These are phyloP conservation scores for Thalassophryne amazonica DNA, from an alignment of 2,797 vertebrate genomes.

Conservation along the genomic window DNA sequence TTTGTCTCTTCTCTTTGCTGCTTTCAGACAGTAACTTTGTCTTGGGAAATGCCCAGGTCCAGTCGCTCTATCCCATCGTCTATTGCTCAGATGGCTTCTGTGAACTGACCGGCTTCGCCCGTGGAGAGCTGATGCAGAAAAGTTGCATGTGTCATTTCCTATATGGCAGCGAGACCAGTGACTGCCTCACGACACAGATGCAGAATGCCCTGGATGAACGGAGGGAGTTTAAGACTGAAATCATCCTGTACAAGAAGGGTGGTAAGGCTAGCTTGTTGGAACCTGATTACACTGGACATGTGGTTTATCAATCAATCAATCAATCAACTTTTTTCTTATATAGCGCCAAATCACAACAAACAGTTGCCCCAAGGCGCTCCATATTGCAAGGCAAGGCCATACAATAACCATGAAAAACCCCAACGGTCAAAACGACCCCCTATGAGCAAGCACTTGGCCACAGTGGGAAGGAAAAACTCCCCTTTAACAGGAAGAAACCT, in stretches of 20 bases:
- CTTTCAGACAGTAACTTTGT: slow-evolving; percentile 82
- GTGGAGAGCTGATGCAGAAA: slow-evolving; percentile 82
- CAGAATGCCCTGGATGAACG: slow-evolving; percentile 78
- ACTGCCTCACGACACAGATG: slow-evolving; percentile 73
- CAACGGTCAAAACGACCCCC: too few relatives aligned
- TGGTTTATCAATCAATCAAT: too few relatives aligned
- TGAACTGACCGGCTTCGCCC: slow-evolving; percentile 78
- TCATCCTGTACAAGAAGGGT: slow-evolving; percentile 78
- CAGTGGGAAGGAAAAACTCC: too few relatives aligned
- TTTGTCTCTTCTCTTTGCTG: slow-evolving; percentile 20
- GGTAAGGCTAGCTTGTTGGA: slow-evolving; percentile 52
- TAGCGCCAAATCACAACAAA: too few relatives aligned
- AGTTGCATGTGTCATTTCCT: slow-evolving; percentile 80
- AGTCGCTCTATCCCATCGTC: slow-evolving; percentile 77
- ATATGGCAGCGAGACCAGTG: slow-evolving; percentile 77
- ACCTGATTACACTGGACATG: too few relatives aligned
- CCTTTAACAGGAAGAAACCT: too few relatives aligned
- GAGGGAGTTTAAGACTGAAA: slow-evolving; percentile 79
- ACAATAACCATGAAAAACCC: too few relatives aligned
- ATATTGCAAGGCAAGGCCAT: too few relatives aligned
- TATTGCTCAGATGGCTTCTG: slow-evolving; percentile 84
- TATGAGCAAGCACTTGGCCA: too few relatives aligned
- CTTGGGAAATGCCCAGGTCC: slow-evolving; percentile 80
- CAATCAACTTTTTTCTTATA: too few relatives aligned
- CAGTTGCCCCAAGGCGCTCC: too few relatives aligned